Base-by-base conservation (phyloP, 2,113 vertebrate genomes). In the Atractosteus spatula region DNA sequence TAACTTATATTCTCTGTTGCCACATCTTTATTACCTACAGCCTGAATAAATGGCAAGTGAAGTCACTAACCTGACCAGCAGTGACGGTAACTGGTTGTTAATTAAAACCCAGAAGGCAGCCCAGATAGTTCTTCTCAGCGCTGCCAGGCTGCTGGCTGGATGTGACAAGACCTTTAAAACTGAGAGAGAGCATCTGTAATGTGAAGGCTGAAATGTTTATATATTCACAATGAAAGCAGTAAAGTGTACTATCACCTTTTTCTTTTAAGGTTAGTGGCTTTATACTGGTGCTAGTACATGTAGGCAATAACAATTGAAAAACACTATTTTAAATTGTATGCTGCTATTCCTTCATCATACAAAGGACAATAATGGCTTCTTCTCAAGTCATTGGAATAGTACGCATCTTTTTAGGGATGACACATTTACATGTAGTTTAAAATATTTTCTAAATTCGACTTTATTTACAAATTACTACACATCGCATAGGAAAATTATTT, bases 101-200 rank as follows among this genome's bases (percentile, higher is more conserved):
- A 91, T 90, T 89, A 90, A 88, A 65, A 90, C 86, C 88, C 84
- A 86, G 80, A 86, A 88, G 84, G 81, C 86, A 83, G 82, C 77
- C 77, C 79, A 75, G 79, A 82, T 80, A 77, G 72, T 71, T 76
- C 72, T 77, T 76, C 69, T 74, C 74, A 74, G 75, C 68, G 77
- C 77, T 75, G 82, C 78, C 75, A 74, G 82, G 81, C 80, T 74
- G 86, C 81, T 78, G 57, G 70, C 78, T 72, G 77, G 78, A 77
- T 82, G 75, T 88, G 84, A 88, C 82, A 84, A 84, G 83, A 89
- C 87, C 86, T 91, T 89, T 89, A 86, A 86, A 87, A 86, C 77
- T 71, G 69, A 78, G 82, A 81, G 69, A 78, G 82, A 81, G 74
- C 77, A 81, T 85, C 83, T 77, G 76, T 86, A 82, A 82, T 81